Percentiles rank a stretch among this genome's conserved stretches.
Conservation (phyloP, 2,797 vertebrate species). For the Bradypus variegatus region DNA sequence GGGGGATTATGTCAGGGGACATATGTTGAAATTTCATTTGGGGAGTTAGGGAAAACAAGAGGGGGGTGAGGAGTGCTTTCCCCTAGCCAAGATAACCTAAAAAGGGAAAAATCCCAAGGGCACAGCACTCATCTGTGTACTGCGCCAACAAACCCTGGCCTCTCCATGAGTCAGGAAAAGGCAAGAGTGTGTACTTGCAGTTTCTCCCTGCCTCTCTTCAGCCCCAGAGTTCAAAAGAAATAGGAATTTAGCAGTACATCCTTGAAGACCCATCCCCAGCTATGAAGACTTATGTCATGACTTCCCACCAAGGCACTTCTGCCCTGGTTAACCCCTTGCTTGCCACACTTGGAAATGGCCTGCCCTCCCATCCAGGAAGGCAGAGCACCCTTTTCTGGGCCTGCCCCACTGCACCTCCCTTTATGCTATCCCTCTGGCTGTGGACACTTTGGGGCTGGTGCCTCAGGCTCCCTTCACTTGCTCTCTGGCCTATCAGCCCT, state of each 20-base stretch:
- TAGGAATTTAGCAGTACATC: neutral
- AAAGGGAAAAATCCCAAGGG: slow-evolving; percentile 1
- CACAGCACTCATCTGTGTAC: neutral
- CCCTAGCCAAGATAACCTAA: slow-evolving; percentile 44
- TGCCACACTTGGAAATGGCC: neutral
- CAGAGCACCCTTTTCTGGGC: neutral
- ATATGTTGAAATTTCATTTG: slow-evolving; percentile 64
- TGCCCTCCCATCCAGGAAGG: neutral
- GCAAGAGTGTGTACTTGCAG: neutral
- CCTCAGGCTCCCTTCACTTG: neutral
- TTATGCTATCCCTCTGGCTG: neutral
- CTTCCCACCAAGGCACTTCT: neutral
- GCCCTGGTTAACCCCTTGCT: neutral
- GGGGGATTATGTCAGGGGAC: slow-evolving; percentile 63
- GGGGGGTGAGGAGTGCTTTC: neutral
- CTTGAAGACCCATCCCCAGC: neutral
- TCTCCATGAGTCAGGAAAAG: neutral
- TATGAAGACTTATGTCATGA: neutral
- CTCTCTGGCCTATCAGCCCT: neutral
- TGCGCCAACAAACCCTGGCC: neutral
- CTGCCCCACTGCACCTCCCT: neutral
- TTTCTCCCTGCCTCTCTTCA: neutral
- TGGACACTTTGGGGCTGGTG: neutral
- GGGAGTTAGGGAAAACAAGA: slow-evolving; percentile 53
- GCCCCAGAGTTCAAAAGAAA: neutral